Base-by-base conservation (phyloP, 2,888 invertebrate genomes). In the Orchesellides sinensis region DNA sequence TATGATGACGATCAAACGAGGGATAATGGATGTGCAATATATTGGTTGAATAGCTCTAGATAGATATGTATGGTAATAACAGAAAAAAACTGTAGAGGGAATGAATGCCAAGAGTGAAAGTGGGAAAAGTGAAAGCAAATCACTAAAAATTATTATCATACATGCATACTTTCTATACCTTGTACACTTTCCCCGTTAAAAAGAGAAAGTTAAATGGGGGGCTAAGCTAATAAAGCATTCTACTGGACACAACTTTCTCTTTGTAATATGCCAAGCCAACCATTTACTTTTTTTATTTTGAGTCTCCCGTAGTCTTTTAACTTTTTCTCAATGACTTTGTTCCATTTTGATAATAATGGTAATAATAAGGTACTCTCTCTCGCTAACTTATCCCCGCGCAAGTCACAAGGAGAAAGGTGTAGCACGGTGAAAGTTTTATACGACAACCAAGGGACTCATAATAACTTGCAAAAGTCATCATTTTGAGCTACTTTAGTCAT, bases 381-480 rank as follows among this genome's bases (percentile, higher is more conserved):
- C n/a, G n/a, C n/a, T n/a, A n/a, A n/a, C n/a, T n/a, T n/a, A n/a
- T n/a, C n/a, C n/a, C n/a, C n/a, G n/a, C n/a, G n/a, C n/a, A n/a
- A n/a, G n/a, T n/a, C n/a, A n/a, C n/a, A n/a, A 27, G 56, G 56
- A 59, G 29, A 29, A 59, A 54, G n/a, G n/a, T 14, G 47, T n/a
- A n/a, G n/a, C 47, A 49, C 6, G 25, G 54, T 5, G n/a, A 54
- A 59, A 17, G 59, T 59, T 59, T 27, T 59, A 68, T 84, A 77
- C 78, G 73, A 82, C 52, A 66, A 69, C 45, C 81, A 45, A 68
- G 84, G 84, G 84, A 84, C 32, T 49, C 52, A 54, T 84, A 81
- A 84, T 84, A 84, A 78, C 56, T 84, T 82, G 66, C 73, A 73
- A 69, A 84, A 78, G 72, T 73, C 84, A 78, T 84, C 54, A 54